Conservation (phyloP, 37 sponge, comb jelly and placozoan species). For the Chondrilla cf. caribensis region DNA sequence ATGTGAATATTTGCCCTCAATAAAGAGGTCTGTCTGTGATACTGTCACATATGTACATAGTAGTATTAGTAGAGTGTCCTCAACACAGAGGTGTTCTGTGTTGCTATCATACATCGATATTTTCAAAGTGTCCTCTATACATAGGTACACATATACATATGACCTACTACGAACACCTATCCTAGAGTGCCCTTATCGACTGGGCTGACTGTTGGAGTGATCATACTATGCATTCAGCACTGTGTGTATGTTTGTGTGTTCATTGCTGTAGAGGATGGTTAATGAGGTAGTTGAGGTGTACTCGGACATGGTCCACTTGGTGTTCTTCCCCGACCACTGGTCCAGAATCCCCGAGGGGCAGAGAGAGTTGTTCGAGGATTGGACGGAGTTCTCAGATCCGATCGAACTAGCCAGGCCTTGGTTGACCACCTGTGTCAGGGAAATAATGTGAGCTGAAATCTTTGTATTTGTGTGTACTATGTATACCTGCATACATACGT, state of each 20-base stretch:
- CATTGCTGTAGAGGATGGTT: conserved; percentile 40
- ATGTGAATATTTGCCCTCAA: no score
- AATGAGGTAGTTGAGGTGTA: conserved; percentile 65
- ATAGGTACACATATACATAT: no score
- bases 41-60: no score
- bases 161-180: no score
- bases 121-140: no score
- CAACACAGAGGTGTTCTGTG: no score
- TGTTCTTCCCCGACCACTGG: conserved; percentile 64
- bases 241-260: not conserved
- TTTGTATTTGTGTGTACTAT: not conserved
- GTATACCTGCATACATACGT: not conserved
- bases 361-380: conserved; percentile 57
- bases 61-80: no score
- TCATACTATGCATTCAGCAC: not conserved
- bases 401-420: conserved; percentile 69
- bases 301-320: conserved; percentile 77
- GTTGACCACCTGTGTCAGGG: conserved; percentile 81
- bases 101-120: no score
- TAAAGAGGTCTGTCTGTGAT: no score
- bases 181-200: not conserved
- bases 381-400: conserved; percentile 59
- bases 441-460: conserved; percentile 47
- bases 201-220: not conserved
- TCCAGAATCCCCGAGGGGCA: conserved; percentile 40